Evolutionary conservation across 92 coral and sea anemone genomes (phyloP).

Genomic region (Zoanthus sansibaricus): DNA sequence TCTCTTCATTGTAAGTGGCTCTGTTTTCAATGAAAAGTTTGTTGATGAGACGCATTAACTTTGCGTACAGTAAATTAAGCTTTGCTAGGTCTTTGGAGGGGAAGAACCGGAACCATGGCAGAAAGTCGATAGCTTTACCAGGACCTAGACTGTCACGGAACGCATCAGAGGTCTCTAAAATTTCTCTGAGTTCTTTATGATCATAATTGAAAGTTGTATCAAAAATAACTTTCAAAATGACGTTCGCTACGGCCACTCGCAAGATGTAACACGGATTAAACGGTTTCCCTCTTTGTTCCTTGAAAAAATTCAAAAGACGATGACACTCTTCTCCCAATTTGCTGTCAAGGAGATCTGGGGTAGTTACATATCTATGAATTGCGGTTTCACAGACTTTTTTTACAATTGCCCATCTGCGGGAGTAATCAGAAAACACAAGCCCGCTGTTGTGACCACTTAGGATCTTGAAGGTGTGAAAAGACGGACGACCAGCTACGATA

Average conservation of each 20-base stretch:
- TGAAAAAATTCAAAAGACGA: constrained; percentile 50
- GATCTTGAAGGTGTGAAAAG: constrained; percentile 60
- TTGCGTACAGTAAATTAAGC: constrained; percentile 2
- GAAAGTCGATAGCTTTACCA: constrained; percentile 55
- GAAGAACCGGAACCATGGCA: constrained; percentile 62
- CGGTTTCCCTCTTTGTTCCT: constrained; percentile 47
- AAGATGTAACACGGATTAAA: constrained; percentile 55
- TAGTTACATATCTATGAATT: constrained; percentile 22
- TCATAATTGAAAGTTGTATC: constrained; percentile 56
- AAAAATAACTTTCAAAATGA: constrained; percentile 55
- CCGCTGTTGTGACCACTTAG: constrained; percentile 55
- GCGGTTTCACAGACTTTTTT: constrained; percentile 24
- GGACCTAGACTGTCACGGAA: constrained; percentile 56
- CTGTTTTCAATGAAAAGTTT: constrained; percentile 29
- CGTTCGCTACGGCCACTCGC: constrained; percentile 50
- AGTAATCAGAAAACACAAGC: constrained; percentile 44
- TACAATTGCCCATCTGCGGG: constrained; percentile 47
- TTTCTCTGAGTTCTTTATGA: constrained; percentile 46
- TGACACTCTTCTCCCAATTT: constrained; percentile 47
- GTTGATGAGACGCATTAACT: background rate
- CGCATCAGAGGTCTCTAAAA: constrained; percentile 52
- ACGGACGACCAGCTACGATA: constrained; percentile 59
- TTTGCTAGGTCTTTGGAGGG: constrained; percentile 28
- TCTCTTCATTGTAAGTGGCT: constrained; percentile 7
- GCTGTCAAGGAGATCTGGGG: constrained; percentile 41